Evolutionary conservation across 2,888 invertebrate genomes (phyloP).

Genomic region (Anaspis maculata): DNA sequence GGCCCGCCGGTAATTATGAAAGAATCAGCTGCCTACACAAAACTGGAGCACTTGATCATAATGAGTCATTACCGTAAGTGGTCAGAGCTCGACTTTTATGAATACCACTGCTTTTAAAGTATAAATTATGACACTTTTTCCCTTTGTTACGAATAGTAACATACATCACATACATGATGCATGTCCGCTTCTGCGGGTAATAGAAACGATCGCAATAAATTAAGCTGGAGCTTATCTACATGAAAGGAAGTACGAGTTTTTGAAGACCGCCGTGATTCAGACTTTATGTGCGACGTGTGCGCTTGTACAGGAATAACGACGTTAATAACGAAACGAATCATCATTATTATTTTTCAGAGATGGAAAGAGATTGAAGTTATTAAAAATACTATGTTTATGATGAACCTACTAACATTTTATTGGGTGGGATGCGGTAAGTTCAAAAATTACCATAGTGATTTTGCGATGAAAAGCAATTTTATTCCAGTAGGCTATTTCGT

Average conservation of each 20-base stretch:
- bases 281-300: too few relatives aligned
- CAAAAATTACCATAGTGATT: too few relatives aligned
- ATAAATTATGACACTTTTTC: slow-evolving; percentile 18
- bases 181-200: slow-evolving; percentile 10
- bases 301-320: too few relatives aligned
- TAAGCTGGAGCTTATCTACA: slow-evolving; percentile 10
- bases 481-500: too few relatives aligned
- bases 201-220: slow-evolving; percentile 14
- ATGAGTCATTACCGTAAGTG: slow-evolving; percentile 21
- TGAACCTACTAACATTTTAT: too few relatives aligned
- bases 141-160: slow-evolving; percentile 14
- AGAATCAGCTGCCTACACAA: slow-evolving; percentile 20
- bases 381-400: too few relatives aligned
- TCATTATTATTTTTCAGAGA: too few relatives aligned
- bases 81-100: slow-evolving; percentile 18
- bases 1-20: slow-evolving; percentile 17
- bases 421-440: too few relatives aligned
- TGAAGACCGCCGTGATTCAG: too few relatives aligned
- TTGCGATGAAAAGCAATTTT: too few relatives aligned
- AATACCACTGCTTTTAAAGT: slow-evolving; percentile 14
- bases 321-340: too few relatives aligned
- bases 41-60: slow-evolving; percentile 23
- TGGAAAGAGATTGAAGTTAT: too few relatives aligned
- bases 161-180: slow-evolving; percentile 12
- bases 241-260: slow-evolving; percentile 14